Percentiles rank a stretch among this genome's conserved stretches.
These are phyloP conservation scores for Cacoxenus indagator DNA, from an alignment of 2,888 invertebrate genomes.

Conservation along the genomic window DNA sequence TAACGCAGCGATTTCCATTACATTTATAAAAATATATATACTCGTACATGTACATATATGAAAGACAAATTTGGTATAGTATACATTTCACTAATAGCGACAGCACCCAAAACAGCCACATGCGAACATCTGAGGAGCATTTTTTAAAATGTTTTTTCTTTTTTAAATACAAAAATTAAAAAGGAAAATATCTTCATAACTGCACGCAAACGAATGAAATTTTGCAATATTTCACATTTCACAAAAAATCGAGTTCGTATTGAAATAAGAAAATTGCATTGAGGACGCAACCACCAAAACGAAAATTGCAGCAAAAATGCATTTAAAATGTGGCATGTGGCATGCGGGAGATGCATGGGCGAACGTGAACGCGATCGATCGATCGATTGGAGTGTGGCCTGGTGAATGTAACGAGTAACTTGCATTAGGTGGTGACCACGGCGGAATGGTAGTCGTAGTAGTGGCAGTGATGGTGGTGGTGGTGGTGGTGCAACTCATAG, in stretches of 20 bases:
- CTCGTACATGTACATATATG: no score
- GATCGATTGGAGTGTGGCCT: background rate
- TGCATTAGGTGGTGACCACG: background rate
- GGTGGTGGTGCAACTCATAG: background rate
- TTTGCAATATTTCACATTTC: constrained; percentile 31
- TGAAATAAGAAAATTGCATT: constrained; percentile 19
- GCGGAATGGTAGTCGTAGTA: no score
- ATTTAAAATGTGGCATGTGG: constrained; percentile 38
- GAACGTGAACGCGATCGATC: background rate
- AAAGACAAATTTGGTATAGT: no score
- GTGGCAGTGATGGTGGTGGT: background rate
- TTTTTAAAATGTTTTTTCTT: background rate
- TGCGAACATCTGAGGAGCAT: background rate
- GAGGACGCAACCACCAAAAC: background rate
- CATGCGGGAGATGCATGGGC: background rate
- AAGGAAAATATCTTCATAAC: background rate
- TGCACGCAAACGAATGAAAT: background rate
- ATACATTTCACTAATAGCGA: constrained; percentile 1
- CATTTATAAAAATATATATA: no score
- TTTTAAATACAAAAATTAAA: no score
- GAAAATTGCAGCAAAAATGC: constrained; percentile 23
- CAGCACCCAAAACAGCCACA: background rate
- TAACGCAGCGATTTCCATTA: background rate
- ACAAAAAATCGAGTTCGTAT: constrained; percentile 22
- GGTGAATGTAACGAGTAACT: background rate